phyloP scores from a whole-genome alignment of 2,888 invertebrate genomes.

The Luperina testacea region DNA sequence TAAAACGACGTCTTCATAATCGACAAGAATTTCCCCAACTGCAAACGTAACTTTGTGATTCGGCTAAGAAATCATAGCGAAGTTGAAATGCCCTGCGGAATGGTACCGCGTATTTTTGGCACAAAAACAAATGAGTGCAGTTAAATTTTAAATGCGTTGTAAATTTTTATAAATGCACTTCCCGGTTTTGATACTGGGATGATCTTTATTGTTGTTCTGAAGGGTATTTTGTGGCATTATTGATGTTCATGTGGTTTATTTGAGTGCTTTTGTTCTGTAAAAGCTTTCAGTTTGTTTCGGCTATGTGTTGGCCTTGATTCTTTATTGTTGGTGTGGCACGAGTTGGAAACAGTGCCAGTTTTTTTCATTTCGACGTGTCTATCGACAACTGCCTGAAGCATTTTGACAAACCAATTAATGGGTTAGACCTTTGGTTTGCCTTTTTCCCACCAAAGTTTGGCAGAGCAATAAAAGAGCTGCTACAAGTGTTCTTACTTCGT shows the following conservation, averaged over 20 bases:
- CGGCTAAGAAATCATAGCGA: conserved; percentile 76
- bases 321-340: neutral
- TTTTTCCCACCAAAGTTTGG: neutral
- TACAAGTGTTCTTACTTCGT: neutral
- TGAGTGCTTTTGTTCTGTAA: neutral
- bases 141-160: conserved; percentile 73
- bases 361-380: conserved; percentile 31
- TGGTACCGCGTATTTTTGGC: conserved; percentile 76
- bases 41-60: conserved; percentile 63
- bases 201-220: conserved; percentile 62
- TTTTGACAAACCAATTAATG: conserved; percentile 29
- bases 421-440: neutral
- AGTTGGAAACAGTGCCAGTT: conserved; percentile 17
- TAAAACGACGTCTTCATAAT: neutral
- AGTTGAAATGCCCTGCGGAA: conserved; percentile 70
- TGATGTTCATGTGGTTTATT: conserved; percentile 34
- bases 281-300: conserved; percentile 6
- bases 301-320: neutral
- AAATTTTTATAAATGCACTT: conserved; percentile 65
- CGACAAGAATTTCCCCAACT: neutral
- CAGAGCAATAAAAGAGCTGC: neutral
- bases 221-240: conserved; percentile 46
- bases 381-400: conserved; percentile 17
- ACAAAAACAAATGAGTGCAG: conserved; percentile 79
- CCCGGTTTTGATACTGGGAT: conserved; percentile 57